Percentiles rank a stretch among this genome's conserved stretches.
Evolutionary conservation across 1,140 invertebrate species (phyloP).

Genomic region (Centruroides sculpturatus): DNA sequence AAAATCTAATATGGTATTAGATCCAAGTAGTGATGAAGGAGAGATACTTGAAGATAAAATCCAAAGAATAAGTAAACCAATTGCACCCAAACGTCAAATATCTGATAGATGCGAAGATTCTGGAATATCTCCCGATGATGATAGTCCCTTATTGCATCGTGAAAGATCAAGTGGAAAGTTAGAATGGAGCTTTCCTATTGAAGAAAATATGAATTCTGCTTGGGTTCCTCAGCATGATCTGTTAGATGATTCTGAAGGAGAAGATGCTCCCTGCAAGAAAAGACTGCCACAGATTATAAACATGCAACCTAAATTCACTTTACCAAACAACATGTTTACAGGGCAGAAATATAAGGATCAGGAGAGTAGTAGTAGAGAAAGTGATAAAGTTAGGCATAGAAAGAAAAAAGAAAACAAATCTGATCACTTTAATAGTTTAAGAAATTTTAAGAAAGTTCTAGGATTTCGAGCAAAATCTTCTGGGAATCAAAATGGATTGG

Average conservation of each 20-base stretch:
- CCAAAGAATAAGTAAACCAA: conserved; percentile 35
- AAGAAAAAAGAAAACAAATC: conserved; percentile 4
- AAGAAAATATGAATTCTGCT: neutral
- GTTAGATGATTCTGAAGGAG: conserved; percentile 5
- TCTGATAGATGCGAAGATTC: conserved; percentile 59
- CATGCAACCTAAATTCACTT: conserved; percentile 7
- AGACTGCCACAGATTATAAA: neutral
- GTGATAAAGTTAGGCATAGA: conserved; percentile 3
- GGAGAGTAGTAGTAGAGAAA: neutral
- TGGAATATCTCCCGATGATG: conserved; percentile 57
- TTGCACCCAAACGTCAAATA: conserved; percentile 29
- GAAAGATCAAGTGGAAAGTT: conserved; percentile 3
- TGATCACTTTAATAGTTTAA: conserved; percentile 9
- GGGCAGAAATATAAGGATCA: neutral
- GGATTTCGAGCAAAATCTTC: conserved; percentile 3
- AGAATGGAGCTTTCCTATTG: neutral
- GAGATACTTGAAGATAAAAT: conserved; percentile 39
- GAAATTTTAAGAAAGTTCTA: conserved; percentile 11
- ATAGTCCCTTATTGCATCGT: conserved; percentile 29
- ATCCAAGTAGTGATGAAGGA: conserved; percentile 21
- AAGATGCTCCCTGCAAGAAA: neutral
- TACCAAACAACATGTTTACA: conserved; percentile 11
- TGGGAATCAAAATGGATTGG: conserved; percentile 3
- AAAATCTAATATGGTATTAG: conserved; percentile 6
- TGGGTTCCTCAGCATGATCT: conserved; percentile 13